These are phyloP conservation scores for Eospalax fontanierii DNA, from an alignment of 2,797 vertebrate genomes.

Conservation along the genomic window DNA sequence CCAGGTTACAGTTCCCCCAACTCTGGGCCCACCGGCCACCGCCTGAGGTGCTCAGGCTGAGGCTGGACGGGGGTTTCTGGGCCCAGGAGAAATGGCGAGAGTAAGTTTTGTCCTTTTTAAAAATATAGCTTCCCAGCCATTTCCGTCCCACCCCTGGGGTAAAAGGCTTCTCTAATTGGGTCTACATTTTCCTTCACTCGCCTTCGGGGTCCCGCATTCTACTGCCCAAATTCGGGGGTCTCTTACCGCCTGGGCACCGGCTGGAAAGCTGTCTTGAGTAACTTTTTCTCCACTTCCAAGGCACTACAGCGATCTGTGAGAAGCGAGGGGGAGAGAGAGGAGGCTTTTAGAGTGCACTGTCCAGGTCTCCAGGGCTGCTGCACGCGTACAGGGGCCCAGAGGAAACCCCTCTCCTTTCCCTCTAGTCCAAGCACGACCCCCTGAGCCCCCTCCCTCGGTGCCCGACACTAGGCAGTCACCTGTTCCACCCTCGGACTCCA, in stretches of 20 bases:
- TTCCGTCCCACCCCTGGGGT: not conserved
- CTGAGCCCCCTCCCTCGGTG: constrained; percentile 1
- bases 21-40: not conserved
- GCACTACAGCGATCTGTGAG: constrained; percentile 96
- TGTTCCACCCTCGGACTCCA: constrained; percentile 95
- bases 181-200: not conserved
- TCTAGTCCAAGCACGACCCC: not conserved
- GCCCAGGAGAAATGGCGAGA: not conserved
- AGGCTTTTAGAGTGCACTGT: constrained; percentile 75
- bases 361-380: not conserved
- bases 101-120: not conserved
- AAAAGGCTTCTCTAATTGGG: not conserved
- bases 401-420: not conserved
- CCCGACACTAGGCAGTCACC: constrained; percentile 91
- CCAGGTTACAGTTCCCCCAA: not conserved
- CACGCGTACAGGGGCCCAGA: not conserved
- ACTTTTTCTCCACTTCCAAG: constrained; percentile 97
- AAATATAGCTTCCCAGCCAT: not conserved
- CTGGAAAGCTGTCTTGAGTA: constrained; percentile 95
- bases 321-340: constrained; percentile 82
- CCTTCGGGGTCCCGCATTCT: not conserved
- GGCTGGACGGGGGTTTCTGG: too few relatives aligned
- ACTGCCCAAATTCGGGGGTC: not conserved
- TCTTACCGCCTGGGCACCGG: constrained; percentile 95
- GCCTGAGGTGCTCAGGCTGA: not conserved